Percentiles rank a stretch among this genome's conserved stretches.
phyloP scores from a whole-genome alignment of 2,888 invertebrate genomes.

The Drosophila bunnanda region DNA sequence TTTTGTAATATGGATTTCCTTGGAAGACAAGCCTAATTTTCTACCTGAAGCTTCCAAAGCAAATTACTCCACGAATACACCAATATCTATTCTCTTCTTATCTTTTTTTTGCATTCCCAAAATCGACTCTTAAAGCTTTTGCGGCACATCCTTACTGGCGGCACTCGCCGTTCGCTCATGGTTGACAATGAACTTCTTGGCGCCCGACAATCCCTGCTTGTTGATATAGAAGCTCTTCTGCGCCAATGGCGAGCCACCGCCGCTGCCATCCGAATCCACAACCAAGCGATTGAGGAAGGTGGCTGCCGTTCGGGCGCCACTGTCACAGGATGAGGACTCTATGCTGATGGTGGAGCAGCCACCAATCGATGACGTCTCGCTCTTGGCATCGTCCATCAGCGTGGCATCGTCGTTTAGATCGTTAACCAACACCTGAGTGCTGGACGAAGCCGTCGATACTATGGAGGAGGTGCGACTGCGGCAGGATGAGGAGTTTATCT shows the following conservation, averaged over 20 bases:
- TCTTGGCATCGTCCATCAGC: constrained; percentile 83
- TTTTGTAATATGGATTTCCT: not conserved
- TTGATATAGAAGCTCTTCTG: constrained; percentile 80
- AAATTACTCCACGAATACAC: not conserved
- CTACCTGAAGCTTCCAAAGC: constrained; percentile 10
- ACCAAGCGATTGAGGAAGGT: constrained; percentile 71
- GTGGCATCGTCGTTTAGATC: constrained; percentile 81
- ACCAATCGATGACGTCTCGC: constrained; percentile 82
- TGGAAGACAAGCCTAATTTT: constrained; percentile 13
- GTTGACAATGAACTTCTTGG: constrained; percentile 78
- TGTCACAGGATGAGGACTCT: constrained; percentile 80
- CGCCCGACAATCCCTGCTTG: constrained; percentile 77
- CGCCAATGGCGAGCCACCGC: constrained; percentile 53
- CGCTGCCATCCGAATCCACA: constrained; percentile 70
- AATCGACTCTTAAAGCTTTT: constrained; percentile 72
- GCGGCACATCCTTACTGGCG: constrained; percentile 61
- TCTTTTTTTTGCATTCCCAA: constrained; percentile 6
- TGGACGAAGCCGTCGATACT: constrained; percentile 65
- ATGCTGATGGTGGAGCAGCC: constrained; percentile 80
- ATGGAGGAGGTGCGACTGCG: constrained; percentile 67
- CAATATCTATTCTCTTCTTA: constrained; percentile 6
- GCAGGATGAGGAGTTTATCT: constrained; percentile 64
- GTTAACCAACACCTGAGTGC: constrained; percentile 67
- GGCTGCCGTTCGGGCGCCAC: constrained; percentile 69
- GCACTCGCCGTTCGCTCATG: constrained; percentile 68